Percentiles rank a stretch among this genome's conserved stretches.
Evolutionary conservation across 2,113 vertebrate genomes (phyloP).

Genomic region (Notarius lentiginosus): DNA sequence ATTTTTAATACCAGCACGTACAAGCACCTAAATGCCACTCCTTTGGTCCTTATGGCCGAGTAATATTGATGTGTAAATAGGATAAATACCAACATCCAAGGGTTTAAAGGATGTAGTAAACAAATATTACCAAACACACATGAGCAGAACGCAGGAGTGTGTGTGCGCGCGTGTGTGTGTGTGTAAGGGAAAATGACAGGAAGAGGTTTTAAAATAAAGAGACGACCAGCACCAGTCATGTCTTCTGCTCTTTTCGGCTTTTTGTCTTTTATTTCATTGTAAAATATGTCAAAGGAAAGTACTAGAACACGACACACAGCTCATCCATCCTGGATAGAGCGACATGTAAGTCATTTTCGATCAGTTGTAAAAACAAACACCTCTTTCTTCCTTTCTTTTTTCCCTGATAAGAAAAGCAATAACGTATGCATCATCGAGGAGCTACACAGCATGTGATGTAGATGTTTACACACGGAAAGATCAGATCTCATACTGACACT

Average conservation of each 20-base stretch:
- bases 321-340: not conserved
- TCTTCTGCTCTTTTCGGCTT: not conserved
- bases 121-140: constrained; percentile 72
- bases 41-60: constrained; percentile 85
- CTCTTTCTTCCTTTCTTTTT: not conserved
- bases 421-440: not conserved
- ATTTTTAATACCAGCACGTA: constrained; percentile 91
- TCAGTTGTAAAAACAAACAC: not conserved
- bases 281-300: not conserved
- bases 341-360: not conserved
- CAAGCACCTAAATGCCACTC: constrained; percentile 96
- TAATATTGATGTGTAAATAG: constrained; percentile 98
- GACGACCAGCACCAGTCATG: not conserved
- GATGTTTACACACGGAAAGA: not conserved
- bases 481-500: not conserved
- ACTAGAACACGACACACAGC: not conserved
- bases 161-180: not conserved
- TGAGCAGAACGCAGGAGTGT: constrained; percentile 35
- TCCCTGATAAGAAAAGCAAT: not conserved
- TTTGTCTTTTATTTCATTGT: not conserved
- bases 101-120: constrained; percentile 81
- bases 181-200: not conserved
- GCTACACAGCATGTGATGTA: not conserved
- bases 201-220: not conserved
- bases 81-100: constrained; percentile 95